A percentile compares a stretch with the other conserved stretches of the same genome.
Conservation (phyloP, 2,113 vertebrate species). For the Prionailurus bengalensis region DNA sequence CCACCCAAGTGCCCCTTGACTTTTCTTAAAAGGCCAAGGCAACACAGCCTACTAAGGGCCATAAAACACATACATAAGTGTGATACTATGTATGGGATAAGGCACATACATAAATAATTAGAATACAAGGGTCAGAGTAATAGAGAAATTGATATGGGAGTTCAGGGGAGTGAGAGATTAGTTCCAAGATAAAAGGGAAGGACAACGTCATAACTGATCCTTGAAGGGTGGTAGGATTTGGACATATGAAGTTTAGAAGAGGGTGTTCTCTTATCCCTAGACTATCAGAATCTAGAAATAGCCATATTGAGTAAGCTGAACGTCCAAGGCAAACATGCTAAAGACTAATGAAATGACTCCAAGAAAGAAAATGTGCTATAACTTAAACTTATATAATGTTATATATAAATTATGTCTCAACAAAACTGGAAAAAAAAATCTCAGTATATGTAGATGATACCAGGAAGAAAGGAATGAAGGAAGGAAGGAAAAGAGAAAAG, state of each 20-base stretch:
- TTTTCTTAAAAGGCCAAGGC: slow-evolving; percentile 26
- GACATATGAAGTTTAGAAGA: not conserved
- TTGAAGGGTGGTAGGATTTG: slow-evolving; percentile 20
- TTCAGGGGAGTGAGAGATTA: not conserved
- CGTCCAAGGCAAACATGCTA: not conserved
- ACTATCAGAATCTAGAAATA: slow-evolving; percentile 46
- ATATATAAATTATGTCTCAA: not conserved
- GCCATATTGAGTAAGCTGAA: slow-evolving; percentile 14
- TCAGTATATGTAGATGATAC: not conserved
- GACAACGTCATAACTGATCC: not conserved
- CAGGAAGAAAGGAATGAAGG: not conserved
- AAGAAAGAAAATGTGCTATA: not conserved
- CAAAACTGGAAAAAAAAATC: not conserved
- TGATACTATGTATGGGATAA: not conserved
- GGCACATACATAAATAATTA: slow-evolving; percentile 30
- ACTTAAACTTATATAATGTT: not conserved
- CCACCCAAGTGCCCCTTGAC: not conserved
- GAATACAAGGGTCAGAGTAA: not conserved
- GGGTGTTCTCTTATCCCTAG: not conserved
- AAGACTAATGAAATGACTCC: not conserved
- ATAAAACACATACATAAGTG: slow-evolving; percentile 3
- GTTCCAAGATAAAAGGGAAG: not conserved
- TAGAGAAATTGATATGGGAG: not conserved
- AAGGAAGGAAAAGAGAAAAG: too few species aligned
- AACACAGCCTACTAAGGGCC: not conserved